phyloP scores from a whole-genome alignment of 2,888 invertebrate genomes.

The Dicyrtoma fusca region DNA sequence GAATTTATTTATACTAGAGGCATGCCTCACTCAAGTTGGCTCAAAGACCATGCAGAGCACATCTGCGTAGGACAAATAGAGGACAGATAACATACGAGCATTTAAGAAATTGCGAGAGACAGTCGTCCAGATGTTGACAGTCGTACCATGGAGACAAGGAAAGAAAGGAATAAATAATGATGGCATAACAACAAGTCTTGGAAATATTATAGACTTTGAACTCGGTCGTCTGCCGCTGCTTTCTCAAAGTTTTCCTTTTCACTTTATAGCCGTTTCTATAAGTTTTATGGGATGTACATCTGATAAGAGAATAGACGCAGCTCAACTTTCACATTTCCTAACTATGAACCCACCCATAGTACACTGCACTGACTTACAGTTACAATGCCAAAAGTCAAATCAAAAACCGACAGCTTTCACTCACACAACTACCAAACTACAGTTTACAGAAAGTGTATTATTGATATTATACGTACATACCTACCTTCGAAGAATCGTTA shows the following conservation, averaged over 20 bases:
- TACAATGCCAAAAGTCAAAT: no score
- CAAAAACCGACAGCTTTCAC: no score
- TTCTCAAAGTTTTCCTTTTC: conserved; percentile 6
- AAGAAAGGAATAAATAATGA: conserved; percentile 27
- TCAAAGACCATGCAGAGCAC: background rate
- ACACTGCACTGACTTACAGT: no score
- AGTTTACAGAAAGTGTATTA: no score
- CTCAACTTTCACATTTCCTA: no score
- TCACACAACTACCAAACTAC: no score
- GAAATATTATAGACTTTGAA: conserved; percentile 7
- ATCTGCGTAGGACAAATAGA: background rate
- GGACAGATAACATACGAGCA: no score
- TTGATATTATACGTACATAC: no score
- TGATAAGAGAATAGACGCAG: conserved; percentile 10
- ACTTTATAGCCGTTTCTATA: conserved; percentile 8
- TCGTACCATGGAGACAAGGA: background rate
- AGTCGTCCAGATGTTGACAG: conserved; percentile 5
- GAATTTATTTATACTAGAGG: no score
- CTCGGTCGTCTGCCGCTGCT: background rate
- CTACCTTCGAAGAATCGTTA: no score
- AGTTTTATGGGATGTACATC: conserved; percentile 23
- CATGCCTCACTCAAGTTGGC: no score
- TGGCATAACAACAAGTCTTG: conserved; percentile 8
- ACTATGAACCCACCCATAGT: no score
- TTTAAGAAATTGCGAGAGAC: background rate